These are phyloP conservation scores for Strigamia maritima DNA, from an alignment of 2,888 invertebrate genomes.

Conservation along the genomic window DNA sequence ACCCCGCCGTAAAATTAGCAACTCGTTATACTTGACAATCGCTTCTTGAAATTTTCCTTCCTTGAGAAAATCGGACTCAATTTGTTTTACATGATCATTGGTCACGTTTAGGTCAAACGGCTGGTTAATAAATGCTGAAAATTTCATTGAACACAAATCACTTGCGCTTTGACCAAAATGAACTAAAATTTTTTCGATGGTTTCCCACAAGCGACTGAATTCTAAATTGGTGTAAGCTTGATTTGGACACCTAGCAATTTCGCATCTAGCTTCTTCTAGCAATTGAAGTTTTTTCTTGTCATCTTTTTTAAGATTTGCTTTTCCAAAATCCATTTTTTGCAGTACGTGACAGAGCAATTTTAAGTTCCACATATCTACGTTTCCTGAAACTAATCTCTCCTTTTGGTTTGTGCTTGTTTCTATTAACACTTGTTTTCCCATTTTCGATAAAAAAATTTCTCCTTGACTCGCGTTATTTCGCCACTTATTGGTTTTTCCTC, in stretches of 20 bases:
- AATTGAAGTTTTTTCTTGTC: background rate
- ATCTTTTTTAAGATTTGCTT: background rate
- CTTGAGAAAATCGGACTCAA: too few relatives aligned
- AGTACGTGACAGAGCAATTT: background rate
- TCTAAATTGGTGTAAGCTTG: background rate
- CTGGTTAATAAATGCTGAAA: too few relatives aligned
- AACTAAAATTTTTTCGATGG: background rate
- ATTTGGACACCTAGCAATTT: background rate
- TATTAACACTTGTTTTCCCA: background rate
- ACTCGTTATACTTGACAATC: too few relatives aligned
- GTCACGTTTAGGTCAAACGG: too few relatives aligned
- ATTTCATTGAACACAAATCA: too few relatives aligned
- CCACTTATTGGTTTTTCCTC: background rate
- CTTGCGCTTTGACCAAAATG: background rate
- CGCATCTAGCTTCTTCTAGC: background rate
- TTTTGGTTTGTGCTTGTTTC: background rate
- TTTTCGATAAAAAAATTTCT: background rate
- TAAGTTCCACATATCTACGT: background rate
- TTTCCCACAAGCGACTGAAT: background rate
- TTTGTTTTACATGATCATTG: too few relatives aligned
- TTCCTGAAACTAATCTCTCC: background rate
- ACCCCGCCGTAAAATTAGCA: too few relatives aligned
- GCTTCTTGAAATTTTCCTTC: too few relatives aligned
- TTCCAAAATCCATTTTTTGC: background rate
- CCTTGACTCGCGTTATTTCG: background rate